Base-by-base conservation (phyloP, 2,797 vertebrate genomes). In the Dendrocincla tyrannina region DNA sequence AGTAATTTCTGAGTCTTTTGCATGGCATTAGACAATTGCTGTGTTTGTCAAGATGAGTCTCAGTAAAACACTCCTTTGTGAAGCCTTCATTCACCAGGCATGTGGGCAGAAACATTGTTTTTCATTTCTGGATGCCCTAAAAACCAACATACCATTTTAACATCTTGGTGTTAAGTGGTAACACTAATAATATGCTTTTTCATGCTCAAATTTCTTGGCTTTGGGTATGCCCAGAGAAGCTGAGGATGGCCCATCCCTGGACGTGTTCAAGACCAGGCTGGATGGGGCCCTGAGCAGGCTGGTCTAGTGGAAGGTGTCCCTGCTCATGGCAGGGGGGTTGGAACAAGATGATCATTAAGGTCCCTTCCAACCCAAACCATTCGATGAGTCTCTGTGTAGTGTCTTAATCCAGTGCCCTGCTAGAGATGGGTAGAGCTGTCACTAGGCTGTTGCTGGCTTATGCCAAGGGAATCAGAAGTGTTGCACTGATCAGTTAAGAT, bases 21-120 rank as follows among this genome's bases (percentile, higher is more conserved):
- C 69, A 49, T 0, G 0, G 17, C 19, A 13, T 64, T 55, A 30
- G 53, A 13, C 0, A 0, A 17, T 33, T 10, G 35, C 39, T 78
- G 17, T 70, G 53, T 88, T 90, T 81, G 47, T 81, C 66, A 50
- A 60, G 33, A 69, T 42, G 33, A 56, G 19, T 84, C 67, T 67
- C 63, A 74, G 49, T 47, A 24, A 50, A 78, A 78, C 19, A 11
- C 12, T 75, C 8, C 6, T 58, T 23, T 68, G 37, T 52, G 59
- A 73, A 37, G 56, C 9, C 2, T 56, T 85, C 49, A 4, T 74
- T 83, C 72, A 83, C 10, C 28, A 60, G 27, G 30, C 5, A 27
- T 37, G 9, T 42, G 14, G 37, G 13, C 9, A 72, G 17, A 89
- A 83, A 33, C 20, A 22, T 30, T 64, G 13, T 47, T 91, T 91